phyloP scores from a whole-genome alignment of 2,888 invertebrate species.

The Drosophila melanosoma region DNA sequence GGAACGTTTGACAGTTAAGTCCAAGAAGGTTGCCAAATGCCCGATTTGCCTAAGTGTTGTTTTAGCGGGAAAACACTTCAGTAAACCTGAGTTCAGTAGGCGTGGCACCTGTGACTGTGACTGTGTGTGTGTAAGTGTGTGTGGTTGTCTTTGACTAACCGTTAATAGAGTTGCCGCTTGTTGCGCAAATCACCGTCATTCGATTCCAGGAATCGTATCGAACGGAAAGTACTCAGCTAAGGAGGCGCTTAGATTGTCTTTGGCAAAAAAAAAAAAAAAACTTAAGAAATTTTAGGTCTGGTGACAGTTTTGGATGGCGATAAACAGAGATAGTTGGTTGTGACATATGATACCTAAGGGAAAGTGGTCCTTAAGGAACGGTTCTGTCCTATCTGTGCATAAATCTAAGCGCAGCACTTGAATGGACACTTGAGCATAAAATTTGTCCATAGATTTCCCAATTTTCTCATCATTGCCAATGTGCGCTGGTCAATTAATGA shows the following conservation, averaged over 20 bases:
- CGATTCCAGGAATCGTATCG: constrained; percentile 56
- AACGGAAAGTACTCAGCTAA: constrained; percentile 49
- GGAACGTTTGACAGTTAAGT: constrained; percentile 52
- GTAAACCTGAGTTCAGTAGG: constrained; percentile 39
- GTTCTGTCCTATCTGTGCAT: constrained; percentile 62
- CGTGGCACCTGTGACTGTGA: constrained; percentile 66
- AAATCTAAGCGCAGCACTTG: constrained; percentile 73
- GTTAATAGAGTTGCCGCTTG: constrained; percentile 57
- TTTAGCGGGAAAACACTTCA: constrained; percentile 68
- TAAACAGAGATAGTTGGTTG: constrained; percentile 38
- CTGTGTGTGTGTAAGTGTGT: no score
- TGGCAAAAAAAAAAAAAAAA: constrained; percentile 45
- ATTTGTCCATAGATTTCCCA: constrained; percentile 5
- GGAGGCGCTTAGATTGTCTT: constrained; percentile 54
- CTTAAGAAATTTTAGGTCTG: constrained; percentile 24
- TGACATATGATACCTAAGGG: constrained; percentile 70
- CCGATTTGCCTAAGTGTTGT: constrained; percentile 64
- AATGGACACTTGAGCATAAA: constrained; percentile 71
- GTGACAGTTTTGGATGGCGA: constrained; percentile 62
- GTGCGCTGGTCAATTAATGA: constrained; percentile 77
- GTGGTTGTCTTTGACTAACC: constrained; percentile 56
- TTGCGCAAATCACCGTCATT: constrained; percentile 59
- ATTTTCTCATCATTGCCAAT: constrained; percentile 76
- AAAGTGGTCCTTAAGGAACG: constrained; percentile 62
- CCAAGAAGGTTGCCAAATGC: constrained; percentile 62